Evolutionary conservation across 1,140 invertebrate genomes (phyloP), one percentile per base, ranked within the genome.

Genomic region (Harlomillsia oculata): DNA sequence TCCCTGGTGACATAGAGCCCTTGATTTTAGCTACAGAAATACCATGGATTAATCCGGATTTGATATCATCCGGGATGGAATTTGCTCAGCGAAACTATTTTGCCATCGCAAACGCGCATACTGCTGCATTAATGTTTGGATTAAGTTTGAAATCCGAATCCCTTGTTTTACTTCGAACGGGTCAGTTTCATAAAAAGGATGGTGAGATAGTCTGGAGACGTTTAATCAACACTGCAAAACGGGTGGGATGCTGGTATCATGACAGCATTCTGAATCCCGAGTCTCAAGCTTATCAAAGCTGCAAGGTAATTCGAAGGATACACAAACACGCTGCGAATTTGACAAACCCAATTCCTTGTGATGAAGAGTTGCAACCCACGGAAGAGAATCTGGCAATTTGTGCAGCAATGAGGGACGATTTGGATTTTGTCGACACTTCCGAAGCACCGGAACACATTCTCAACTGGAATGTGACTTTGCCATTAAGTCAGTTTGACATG

Each of bases 401-500:
- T 18, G 1, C 30, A 11, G 59, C 63, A 4, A 37, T 64, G 5
- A 46, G 48, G n/a, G 26, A 25, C 21, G 63, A 64, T 21, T 30
- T 59, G 16, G 16, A 34, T 3, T 49, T 25, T 25, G 26, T 64
- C 5, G 40, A 58, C 13, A 57, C 56, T n/a, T n/a, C n/a, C 28
- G 28, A 58, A 11, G 28, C 39, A 3, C 59, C 59, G 2, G 1
- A 55, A 16, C 36, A 59, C 13, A n/a, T 60, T 11, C 34, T 60
- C 6, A 60, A 54, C 13, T 60, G 53, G 39, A 29, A 44, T 11
- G 59, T 59, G 11, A 3, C 29, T 3, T 18, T 64, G 36, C 44
- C 50, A 5, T 37, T 64, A 21, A 57, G 53, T 50, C 63, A 64
- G 37, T 64, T 59, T 44, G 59, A 59, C 30, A 61, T 64, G 59